Evolutionary conservation across 2,888 invertebrate genomes (phyloP), one percentile per base, ranked within the genome.

Genomic region (Mechanitis mazaeus): DNA sequence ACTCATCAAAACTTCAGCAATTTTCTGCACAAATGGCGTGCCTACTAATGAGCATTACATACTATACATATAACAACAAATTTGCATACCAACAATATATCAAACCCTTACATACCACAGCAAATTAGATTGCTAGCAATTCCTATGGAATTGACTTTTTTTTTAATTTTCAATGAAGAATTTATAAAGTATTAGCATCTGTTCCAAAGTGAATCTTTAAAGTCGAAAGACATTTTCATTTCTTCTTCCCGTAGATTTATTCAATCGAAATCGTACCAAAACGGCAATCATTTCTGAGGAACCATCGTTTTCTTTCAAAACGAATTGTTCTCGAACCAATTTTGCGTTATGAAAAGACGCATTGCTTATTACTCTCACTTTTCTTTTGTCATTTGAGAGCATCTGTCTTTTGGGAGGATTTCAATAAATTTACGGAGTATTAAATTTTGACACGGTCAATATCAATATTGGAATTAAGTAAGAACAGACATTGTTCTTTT

Each of bases 331-430:
- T 77, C 77, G 71, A 81, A 83, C 82, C 86, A 85, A 87, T 87
- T 87, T 83, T 72, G 75, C 80, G 75, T 85, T 85, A 87, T 88
- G 83, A 87, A 85, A 82, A 81, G 79, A 78, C 77, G 79, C 82
- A 84, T 88, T 85, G 83, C 83, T 86, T 87, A 88, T 86, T 85
- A 78, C 83, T 78, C 71, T 76, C 78, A 79, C 79, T 83, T 84
- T 82, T 78, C 82, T 81, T 82, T 85, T 84, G 80, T 83, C 74
- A 70, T 69, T 64, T 66, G 64, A 67, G 72, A 66, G 73, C 79
- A 83, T 83, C 81, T 81, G 81, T 82, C 82, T 81, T 71, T 66
- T 64, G 67, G 62, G 57, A 56, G 58, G 54, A 53, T 64, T 64
- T 62, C 58, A 64, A 64, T 66, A 54, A 62, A 53, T 62, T 50